Base-by-base conservation (phyloP, 2,888 invertebrate genomes). In the Notocelia uddmanniana region DNA sequence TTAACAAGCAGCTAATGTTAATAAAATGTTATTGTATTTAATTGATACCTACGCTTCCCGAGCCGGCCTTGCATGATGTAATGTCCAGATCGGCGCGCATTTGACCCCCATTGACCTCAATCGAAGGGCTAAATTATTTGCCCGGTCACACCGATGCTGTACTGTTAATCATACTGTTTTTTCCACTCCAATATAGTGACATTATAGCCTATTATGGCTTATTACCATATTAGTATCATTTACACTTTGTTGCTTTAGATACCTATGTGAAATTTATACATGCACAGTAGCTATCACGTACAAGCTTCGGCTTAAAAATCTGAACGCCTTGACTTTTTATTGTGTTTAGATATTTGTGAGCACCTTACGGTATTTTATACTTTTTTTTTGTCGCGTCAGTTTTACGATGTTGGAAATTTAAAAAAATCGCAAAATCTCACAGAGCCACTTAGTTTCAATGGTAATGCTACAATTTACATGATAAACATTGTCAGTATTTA, bases 21-120 rank as follows among this genome's bases (percentile, higher is more conserved):
- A 70, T 64, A 70, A 70, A 59, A 66, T 70, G 37, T 84, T 83
- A 87, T 87, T 85, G 82, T 79, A 79, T 81, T 77, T 89, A 90
- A 90, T 89, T 89, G 89, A 83, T 83, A 81, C 82, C 71, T 73
- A 74, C 69, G 64, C 62, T 85, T 87, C 84, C 84, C 83, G 78
- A 83, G 82, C 79, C 81, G 81, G 78, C 74, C 78, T 78, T 77
- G 85, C 82, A 86, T 91, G 90, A 89, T 89, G 90, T 88, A 88
- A 88, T 83, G 85, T 84, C 81, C 84, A 84, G 87, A 90, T 93
- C 92, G 92, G 87, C 81, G 83, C 85, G 82, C 84, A 92, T 85
- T 93, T 93, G 89, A 92, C 90, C 89, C 89, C 92, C 92, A 91
- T 93, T 89, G 89, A 86, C 91, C 92, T 86, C 92, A 93, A 93